These are phyloP conservation scores for Pterophyllum scalare DNA, from an alignment of 2,113 vertebrate species.

Conservation along the genomic window DNA sequence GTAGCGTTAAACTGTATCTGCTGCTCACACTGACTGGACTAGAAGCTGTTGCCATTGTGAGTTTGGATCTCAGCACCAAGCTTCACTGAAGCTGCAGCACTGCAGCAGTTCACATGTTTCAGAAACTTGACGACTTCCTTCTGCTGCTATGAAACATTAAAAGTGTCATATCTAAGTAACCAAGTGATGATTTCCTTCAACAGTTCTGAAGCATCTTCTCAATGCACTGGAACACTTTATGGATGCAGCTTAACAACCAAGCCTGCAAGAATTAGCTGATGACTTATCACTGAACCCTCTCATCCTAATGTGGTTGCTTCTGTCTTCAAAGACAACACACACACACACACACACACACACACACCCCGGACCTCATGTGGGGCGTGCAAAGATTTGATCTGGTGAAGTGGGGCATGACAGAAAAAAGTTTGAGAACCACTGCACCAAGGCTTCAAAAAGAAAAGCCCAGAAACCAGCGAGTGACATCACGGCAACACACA, in stretches of 20 bases:
- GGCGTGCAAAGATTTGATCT: too few relatives aligned
- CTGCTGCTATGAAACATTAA: background rate
- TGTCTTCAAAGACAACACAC: background rate
- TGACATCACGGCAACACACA: background rate
- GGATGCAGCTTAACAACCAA: background rate
- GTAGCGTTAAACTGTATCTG: background rate
- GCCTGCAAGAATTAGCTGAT: background rate
- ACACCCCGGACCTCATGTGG: too few relatives aligned
- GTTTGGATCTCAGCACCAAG: background rate
- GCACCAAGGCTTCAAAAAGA: background rate
- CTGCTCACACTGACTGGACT: background rate
- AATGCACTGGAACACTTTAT: background rate
- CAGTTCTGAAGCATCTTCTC: background rate
- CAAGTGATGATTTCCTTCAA: background rate
- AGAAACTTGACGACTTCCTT: background rate
- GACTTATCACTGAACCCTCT: background rate
- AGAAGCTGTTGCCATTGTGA: background rate
- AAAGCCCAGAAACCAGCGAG: background rate
- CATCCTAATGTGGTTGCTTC: background rate
- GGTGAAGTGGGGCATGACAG: too few relatives aligned
- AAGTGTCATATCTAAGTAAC: too few relatives aligned
- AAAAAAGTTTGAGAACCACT: too few relatives aligned
- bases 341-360: too few relatives aligned
- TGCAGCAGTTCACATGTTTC: rapidly evolving
- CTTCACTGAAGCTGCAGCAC: background rate